phyloP scores from a whole-genome alignment of 2,888 invertebrate species.

The Polyploca ridens region DNA sequence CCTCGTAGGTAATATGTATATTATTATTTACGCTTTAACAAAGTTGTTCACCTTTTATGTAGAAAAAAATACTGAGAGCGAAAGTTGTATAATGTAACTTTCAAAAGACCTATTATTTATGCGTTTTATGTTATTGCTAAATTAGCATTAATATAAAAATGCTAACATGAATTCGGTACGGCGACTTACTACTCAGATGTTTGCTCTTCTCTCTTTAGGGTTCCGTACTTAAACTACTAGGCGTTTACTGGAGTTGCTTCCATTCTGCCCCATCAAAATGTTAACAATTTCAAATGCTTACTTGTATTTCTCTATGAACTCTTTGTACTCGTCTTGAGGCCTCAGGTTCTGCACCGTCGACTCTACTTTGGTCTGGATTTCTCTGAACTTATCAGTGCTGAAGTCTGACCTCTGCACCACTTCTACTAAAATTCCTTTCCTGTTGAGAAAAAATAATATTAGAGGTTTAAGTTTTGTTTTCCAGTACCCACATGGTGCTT shows the following conservation, averaged over 20 bases:
- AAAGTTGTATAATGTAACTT: constrained; percentile 11
- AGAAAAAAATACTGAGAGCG: constrained; percentile 6
- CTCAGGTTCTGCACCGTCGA: constrained; percentile 90
- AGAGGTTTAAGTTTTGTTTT: constrained; percentile 7
- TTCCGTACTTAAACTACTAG: neutral
- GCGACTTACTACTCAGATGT: no score
- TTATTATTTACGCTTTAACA: neutral
- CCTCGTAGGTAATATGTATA: constrained; percentile 9
- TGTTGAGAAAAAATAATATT: constrained; percentile 49
- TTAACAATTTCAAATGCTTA: constrained; percentile 68
- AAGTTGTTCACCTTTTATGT: constrained; percentile 9
- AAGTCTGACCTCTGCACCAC: constrained; percentile 91
- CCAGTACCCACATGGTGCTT: no score
- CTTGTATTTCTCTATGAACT: constrained; percentile 95
- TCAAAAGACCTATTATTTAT: neutral
- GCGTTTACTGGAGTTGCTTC: neutral
- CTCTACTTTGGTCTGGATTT: constrained; percentile 91
- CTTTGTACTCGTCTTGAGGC: constrained; percentile 94
- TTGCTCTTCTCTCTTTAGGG: no score
- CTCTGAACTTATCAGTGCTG: constrained; percentile 91
- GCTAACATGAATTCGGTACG: no score
- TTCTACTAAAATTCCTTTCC: constrained; percentile 92
- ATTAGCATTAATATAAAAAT: no score
- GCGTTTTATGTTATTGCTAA: neutral
- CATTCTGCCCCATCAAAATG: neutral